A percentile compares a stretch with the other conserved stretches of the same genome.
Evolutionary conservation across 2,888 invertebrate species (phyloP).

Genomic region (Rhagium mordax): DNA sequence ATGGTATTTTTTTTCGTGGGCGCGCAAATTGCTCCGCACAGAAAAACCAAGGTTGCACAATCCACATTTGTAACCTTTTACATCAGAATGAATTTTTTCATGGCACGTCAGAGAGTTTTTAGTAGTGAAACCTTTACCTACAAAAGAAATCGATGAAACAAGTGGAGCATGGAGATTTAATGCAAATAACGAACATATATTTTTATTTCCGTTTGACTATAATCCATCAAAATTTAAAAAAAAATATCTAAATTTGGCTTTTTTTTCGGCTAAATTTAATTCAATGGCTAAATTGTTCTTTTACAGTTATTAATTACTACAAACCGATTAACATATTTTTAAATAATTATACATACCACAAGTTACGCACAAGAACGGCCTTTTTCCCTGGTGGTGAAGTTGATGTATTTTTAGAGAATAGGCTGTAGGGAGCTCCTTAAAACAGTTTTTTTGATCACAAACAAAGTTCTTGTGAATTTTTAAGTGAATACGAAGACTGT

Average conservation of each 20-base stretch:
- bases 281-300: neutral
- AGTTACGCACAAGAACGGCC: conserved; percentile 60
- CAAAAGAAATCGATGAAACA: neutral
- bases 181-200: too few species aligned
- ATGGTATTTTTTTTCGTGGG: conserved; percentile 61
- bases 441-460: conserved; percentile 54
- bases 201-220: too few species aligned
- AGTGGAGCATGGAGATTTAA: neutral
- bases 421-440: conserved; percentile 53
- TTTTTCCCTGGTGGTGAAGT: conserved; percentile 57
- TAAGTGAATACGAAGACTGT: conserved; percentile 40
- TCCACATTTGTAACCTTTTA: conserved; percentile 58
- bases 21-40: conserved; percentile 59
- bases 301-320: neutral
- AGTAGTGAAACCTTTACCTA: conserved; percentile 62
- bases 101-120: conserved; percentile 61
- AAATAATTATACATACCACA: conserved; percentile 55
- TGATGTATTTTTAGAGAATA: conserved; percentile 56
- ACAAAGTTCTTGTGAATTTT: conserved; percentile 44
- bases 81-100: conserved; percentile 60
- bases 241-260: too few species aligned
- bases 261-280: too few species aligned
- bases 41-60: conserved; percentile 60
- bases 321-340: neutral
- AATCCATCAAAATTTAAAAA: too few species aligned